phyloP scores from a whole-genome alignment of 2,888 invertebrate genomes.

The Apomyelois bistriatella region DNA sequence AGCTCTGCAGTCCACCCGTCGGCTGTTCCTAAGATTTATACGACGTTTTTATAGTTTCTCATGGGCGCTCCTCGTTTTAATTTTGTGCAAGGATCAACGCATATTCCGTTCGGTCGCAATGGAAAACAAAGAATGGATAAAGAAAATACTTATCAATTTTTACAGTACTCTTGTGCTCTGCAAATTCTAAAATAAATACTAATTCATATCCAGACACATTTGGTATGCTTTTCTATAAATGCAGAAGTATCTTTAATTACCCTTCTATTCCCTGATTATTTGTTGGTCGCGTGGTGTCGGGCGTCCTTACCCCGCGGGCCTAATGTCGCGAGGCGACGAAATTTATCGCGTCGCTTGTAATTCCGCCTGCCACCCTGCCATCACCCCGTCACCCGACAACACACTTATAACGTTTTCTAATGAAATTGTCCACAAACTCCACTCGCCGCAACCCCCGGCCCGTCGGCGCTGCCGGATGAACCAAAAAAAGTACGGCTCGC shows the following conservation, averaged over 20 bases:
- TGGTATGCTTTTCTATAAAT: too few species aligned
- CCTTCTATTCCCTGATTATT: background rate
- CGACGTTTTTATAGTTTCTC: slow-evolving; percentile 68
- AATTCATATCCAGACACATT: too few species aligned
- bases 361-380: slow-evolving; percentile 55
- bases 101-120: slow-evolving; percentile 39
- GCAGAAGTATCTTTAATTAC: background rate
- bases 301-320: slow-evolving; percentile 58
- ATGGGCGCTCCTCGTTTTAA: slow-evolving; percentile 74
- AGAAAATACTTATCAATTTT: too few species aligned
- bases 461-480: slow-evolving; percentile 74
- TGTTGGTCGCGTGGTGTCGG: slow-evolving; percentile 26
- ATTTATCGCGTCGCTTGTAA: slow-evolving; percentile 77
- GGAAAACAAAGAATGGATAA: background rate
- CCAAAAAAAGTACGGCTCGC: slow-evolving; percentile 79
- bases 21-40: slow-evolving; percentile 58
- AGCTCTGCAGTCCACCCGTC: slow-evolving; percentile 58
- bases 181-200: too few species aligned
- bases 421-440: slow-evolving; percentile 78
- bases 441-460: slow-evolving; percentile 66
- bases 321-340: slow-evolving; percentile 70
- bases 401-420: slow-evolving; percentile 78
- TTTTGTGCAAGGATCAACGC: slow-evolving; percentile 38
- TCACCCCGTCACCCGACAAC: slow-evolving; percentile 68
- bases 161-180: too few species aligned